A percentile compares a stretch with the other conserved stretches of the same genome.
Conservation (phyloP, 1,140 invertebrate genomes). For the Pinna nobilis region DNA sequence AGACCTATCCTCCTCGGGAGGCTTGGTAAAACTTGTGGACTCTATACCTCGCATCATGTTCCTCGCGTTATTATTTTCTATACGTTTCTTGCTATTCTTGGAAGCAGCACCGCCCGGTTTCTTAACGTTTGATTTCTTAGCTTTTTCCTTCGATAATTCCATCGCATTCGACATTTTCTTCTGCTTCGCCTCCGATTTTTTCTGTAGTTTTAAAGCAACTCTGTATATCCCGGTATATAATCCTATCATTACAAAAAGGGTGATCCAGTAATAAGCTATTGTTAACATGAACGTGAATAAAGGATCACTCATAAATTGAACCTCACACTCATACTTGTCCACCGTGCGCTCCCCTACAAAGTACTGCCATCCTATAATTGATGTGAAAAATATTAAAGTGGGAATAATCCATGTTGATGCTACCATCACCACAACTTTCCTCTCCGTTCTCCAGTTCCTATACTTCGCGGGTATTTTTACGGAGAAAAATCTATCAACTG, state of each 20-base stretch:
- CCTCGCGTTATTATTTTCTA: constrained; percentile 50
- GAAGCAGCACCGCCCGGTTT: constrained; percentile 27
- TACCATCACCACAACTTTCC: constrained; percentile 92
- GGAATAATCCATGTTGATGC: constrained; percentile 96
- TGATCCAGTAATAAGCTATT: constrained; percentile 98
- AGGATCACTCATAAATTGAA: constrained; percentile 98
- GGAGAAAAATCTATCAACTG: constrained; percentile 98
- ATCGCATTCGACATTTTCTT: constrained; percentile 78
- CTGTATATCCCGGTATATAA: constrained; percentile 98
- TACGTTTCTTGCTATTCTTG: constrained; percentile 40
- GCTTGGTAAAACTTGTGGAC: constrained; percentile 65
- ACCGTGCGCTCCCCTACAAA: constrained; percentile 87
- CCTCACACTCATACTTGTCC: constrained; percentile 91
- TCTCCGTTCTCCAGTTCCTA: constrained; percentile 96
- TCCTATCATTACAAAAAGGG: constrained; percentile 75
- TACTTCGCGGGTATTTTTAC: constrained; percentile 99
- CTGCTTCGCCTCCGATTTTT: constrained; percentile 87
- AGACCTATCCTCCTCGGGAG: constrained; percentile 85
- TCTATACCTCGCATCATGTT: constrained; percentile 41
- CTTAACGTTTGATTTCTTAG: constrained; percentile 18
- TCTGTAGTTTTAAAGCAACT: constrained; percentile 98
- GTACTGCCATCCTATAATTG: constrained; percentile 99
- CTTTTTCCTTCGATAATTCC: constrained; percentile 51
- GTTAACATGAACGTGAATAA: constrained; percentile 98
- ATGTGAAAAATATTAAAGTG: constrained; percentile 96